phyloP scores from a whole-genome alignment of 2,797 vertebrate species.

The Gambusia yucatana region DNA sequence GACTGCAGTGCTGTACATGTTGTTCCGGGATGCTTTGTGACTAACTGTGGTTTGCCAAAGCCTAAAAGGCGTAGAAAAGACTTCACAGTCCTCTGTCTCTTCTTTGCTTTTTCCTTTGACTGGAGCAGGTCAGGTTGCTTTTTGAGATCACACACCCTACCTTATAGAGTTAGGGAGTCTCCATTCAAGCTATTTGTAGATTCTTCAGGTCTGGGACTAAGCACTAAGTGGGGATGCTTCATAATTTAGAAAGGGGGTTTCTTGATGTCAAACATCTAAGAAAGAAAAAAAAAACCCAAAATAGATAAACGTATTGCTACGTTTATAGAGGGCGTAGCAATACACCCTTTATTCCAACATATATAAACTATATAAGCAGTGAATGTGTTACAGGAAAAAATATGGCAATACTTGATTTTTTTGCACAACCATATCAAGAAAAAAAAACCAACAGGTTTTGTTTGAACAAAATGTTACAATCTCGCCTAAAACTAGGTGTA shows the following conservation, averaged over 20 bases:
- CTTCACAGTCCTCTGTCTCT: background rate
- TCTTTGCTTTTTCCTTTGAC: background rate
- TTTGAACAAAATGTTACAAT: background rate
- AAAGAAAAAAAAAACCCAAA: background rate
- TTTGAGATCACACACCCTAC: background rate
- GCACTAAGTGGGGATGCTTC: background rate
- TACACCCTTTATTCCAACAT: background rate
- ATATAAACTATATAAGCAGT: background rate
- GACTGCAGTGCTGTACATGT: background rate
- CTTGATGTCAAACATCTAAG: background rate
- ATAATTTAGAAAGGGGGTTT: background rate
- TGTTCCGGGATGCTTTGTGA: background rate
- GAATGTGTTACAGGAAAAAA: background rate
- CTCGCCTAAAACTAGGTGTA: background rate
- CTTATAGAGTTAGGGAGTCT: background rate
- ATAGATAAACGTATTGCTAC: too few relatives aligned
- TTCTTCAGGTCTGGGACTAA: background rate
- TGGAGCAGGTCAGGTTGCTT: background rate
- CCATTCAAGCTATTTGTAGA: background rate
- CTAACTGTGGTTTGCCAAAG: background rate
- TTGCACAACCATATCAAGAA: background rate
- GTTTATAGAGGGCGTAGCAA: too few relatives aligned
- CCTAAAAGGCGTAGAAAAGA: background rate
- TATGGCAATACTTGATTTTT: background rate
- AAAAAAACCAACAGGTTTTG: background rate